Evolutionary conservation across 2,113 vertebrate genomes (phyloP).

Genomic region (Collichthys lucidus): DNA sequence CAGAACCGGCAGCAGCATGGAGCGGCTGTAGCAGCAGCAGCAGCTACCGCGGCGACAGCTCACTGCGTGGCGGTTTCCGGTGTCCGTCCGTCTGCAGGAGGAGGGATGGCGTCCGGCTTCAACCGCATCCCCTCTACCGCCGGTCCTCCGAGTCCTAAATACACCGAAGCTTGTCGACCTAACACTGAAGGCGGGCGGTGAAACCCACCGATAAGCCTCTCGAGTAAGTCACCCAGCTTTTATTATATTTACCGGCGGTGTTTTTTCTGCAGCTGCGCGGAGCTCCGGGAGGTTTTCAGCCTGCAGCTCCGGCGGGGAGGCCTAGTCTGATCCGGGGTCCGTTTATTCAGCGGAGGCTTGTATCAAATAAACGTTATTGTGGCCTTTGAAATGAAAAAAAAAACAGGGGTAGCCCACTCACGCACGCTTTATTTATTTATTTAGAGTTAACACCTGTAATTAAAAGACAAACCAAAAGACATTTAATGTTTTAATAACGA

Average conservation of each 20-base stretch:
- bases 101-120: slow-evolving; percentile 82
- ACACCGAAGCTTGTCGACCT: slow-evolving; percentile 36
- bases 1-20: neutral
- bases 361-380: slow-evolving; percentile 23
- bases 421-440: too few relatives aligned
- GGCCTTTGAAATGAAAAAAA: slow-evolving; percentile 39
- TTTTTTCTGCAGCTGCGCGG: slow-evolving; percentile 2
- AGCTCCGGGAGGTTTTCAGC: slow-evolving; percentile 36
- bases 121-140: slow-evolving; percentile 68
- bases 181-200: slow-evolving; percentile 12
- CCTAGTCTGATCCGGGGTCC: slow-evolving; percentile 57
- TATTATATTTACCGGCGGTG: neutral
- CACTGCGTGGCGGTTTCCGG: slow-evolving; percentile 78
- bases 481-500: neutral
- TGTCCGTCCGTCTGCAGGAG: slow-evolving; percentile 78
- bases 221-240: slow-evolving; percentile 22
- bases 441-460: too few relatives aligned
- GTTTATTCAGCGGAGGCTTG: slow-evolving; percentile 16
- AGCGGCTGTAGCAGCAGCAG: slow-evolving; percentile 19
- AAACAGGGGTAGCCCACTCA: neutral
- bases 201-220: slow-evolving; percentile 18
- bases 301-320: slow-evolving; percentile 67
- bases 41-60: slow-evolving; percentile 38
- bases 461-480: neutral
- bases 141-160: slow-evolving; percentile 62